Conservation (phyloP, 2,113 vertebrate genomes). For the Ariopsis seemanni region DNA sequence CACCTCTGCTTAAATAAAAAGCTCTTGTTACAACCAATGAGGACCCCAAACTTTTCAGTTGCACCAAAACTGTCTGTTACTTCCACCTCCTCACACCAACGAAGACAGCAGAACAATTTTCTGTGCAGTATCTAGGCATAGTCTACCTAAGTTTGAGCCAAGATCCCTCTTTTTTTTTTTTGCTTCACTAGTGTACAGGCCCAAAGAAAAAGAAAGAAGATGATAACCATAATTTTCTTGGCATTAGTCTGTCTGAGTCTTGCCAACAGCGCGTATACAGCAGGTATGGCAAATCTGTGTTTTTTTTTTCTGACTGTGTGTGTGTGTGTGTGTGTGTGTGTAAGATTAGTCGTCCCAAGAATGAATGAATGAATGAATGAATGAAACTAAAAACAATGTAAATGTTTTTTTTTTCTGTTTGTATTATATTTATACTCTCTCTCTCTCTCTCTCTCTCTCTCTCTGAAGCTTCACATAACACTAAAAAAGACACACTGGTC, state of each 20-base stretch:
- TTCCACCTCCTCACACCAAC: constrained; percentile 46
- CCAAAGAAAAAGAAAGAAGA: constrained; percentile 69
- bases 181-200: constrained; percentile 72
- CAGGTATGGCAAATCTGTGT: constrained; percentile 78
- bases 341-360: neutral
- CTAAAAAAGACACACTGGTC: neutral
- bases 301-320: constrained; percentile 5
- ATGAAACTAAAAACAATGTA: neutral
- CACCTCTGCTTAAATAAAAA: constrained; percentile 71
- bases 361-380: neutral
- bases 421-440: neutral
- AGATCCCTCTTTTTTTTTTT: constrained; percentile 24
- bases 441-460: too few species aligned
- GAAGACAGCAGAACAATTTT: constrained; percentile 35
- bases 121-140: constrained; percentile 27
- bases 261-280: constrained; percentile 75
- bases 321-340: constrained; percentile 12
- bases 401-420: too few species aligned
- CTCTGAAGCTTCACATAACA: neutral
- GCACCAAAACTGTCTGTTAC: constrained; percentile 65
- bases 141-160: constrained; percentile 14
- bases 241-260: constrained; percentile 83
- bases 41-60: constrained; percentile 72
- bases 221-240: constrained; percentile 84
- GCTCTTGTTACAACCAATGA: constrained; percentile 67